Base-by-base conservation (phyloP, 2,888 invertebrate species). In the Drosophila pseudotalamancana region DNA sequence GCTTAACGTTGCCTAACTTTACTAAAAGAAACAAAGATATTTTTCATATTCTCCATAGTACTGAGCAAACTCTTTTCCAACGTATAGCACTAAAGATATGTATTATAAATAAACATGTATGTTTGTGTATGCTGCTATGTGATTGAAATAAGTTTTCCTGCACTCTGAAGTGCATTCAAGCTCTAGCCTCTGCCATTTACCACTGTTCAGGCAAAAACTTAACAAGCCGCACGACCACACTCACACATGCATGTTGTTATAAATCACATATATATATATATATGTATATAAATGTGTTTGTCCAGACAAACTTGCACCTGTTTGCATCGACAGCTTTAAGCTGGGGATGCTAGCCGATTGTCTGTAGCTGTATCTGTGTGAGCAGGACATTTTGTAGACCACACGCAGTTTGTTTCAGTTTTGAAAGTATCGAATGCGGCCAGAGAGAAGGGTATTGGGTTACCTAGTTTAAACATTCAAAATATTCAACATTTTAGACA, bases 131-230 rank as follows among this genome's bases (percentile, higher is more conserved):
- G 21, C 12, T 25, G 27, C 1, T n/a, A 16, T 55, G 9, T 68
- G 59, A 61, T 63, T 77, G 32, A 66, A 68, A 79, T 65, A 79
- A 76, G 43, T 80, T 77, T 83, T 35, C 60, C 42, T 64, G 56
- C 45, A 65, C 64, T 76, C 43, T 55, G 59, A 64, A 83, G 80
- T 83, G 77, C 74, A 77, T 84, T 84, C 80, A 72, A 80, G 77
- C 74, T 67, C 43, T 45, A 46, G 54, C 35, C 65, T 72, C 48
- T 55, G 46, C 27, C 34, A 39, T 35, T 35, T 40, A 43, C 45
- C 48, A 51, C 42, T 29, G 34, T 21, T 39, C 40, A 46, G 39
- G 40, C 11, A 37, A 29, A 69, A 86, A 86, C 79, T 76, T 81
- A 42, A 19, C 39, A 68, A 64, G 54, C 76, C 69, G 40, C 63